A percentile compares a stretch with the other conserved stretches of the same genome.
These are phyloP conservation scores for Acanthococcus lagerstroemiae DNA, from an alignment of 2,888 invertebrate species.

Conservation along the genomic window DNA sequence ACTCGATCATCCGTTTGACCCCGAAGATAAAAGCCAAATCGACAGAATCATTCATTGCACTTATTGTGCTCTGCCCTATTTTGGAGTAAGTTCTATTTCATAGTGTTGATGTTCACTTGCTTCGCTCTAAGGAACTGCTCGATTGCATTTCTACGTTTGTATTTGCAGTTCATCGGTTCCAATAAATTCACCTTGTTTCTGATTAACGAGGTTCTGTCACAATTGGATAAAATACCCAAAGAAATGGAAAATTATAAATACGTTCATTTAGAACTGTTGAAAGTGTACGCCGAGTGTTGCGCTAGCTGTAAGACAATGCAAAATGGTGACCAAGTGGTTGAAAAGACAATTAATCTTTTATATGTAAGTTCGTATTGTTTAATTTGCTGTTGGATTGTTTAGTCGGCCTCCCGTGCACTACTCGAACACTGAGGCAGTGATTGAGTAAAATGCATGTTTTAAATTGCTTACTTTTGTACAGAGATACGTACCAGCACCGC, in stretches of 20 bases:
- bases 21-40: slow-evolving; percentile 59
- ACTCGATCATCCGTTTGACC: slow-evolving; percentile 49
- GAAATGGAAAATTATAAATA: slow-evolving; percentile 51
- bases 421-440: not conserved
- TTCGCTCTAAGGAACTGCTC: not conserved
- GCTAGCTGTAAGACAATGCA: slow-evolving; percentile 66
- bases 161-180: slow-evolving; percentile 43
- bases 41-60: slow-evolving; percentile 77
- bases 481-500: slow-evolving; percentile 83
- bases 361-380: slow-evolving; percentile 50
- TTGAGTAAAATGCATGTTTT: not conserved
- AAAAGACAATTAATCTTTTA: slow-evolving; percentile 64
- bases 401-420: too few relatives aligned
- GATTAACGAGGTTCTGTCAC: slow-evolving; percentile 71
- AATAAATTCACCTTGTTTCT: slow-evolving; percentile 73
- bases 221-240: slow-evolving; percentile 55
- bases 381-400: not conserved
- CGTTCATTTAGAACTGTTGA: slow-evolving; percentile 66
- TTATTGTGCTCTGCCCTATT: slow-evolving; percentile 72
- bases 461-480: slow-evolving; percentile 42
- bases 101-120: not conserved
- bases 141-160: not conserved
- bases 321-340: slow-evolving; percentile 61
- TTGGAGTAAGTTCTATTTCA: slow-evolving; percentile 47
- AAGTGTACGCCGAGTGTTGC: slow-evolving; percentile 76